Percentiles rank a stretch among this genome's conserved stretches.
These are phyloP conservation scores for Drosophila sturtevanti DNA, from an alignment of 1,140 invertebrate species.

Conservation along the genomic window DNA sequence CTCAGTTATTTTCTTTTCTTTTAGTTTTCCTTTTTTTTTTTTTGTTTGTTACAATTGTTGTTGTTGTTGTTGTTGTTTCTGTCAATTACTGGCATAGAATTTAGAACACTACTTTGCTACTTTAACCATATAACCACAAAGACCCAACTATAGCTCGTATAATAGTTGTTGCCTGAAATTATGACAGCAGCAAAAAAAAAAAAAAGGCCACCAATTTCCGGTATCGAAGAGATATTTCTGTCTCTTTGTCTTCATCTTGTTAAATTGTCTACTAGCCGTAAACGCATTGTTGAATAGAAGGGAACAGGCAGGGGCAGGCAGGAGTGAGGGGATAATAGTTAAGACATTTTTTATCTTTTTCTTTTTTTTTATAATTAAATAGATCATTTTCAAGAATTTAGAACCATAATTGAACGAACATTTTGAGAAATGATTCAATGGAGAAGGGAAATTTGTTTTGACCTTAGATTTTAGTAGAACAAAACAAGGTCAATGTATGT, in stretches of 20 bases:
- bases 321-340: no score
- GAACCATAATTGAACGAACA: background rate
- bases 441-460: background rate
- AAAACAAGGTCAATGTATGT: background rate
- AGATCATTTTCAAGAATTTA: background rate
- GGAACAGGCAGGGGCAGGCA: no score
- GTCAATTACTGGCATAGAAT: constrained; percentile 76
- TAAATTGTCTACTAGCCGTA: background rate
- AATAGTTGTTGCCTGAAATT: constrained; percentile 46
- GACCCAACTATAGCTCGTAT: constrained; percentile 17
- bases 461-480: background rate
- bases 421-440: background rate
- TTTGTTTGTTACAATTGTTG: constrained; percentile 30
- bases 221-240: constrained; percentile 44
- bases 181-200: constrained; percentile 54
- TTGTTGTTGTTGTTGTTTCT: constrained; percentile 53
- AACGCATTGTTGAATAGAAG: background rate
- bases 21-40: constrained; percentile 43
- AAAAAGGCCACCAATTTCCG: constrained; percentile 75
- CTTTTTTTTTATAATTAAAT: background rate
- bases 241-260: background rate
- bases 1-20: constrained; percentile 22
- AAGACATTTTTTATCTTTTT: background rate
- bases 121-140: constrained; percentile 65
- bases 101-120: constrained; percentile 61